Evolutionary conservation across 37 sponge, comb jelly and placozoan genomes (phyloP), one percentile per base, ranked within the genome.

Genomic region (Theonella swinhoei): DNA sequence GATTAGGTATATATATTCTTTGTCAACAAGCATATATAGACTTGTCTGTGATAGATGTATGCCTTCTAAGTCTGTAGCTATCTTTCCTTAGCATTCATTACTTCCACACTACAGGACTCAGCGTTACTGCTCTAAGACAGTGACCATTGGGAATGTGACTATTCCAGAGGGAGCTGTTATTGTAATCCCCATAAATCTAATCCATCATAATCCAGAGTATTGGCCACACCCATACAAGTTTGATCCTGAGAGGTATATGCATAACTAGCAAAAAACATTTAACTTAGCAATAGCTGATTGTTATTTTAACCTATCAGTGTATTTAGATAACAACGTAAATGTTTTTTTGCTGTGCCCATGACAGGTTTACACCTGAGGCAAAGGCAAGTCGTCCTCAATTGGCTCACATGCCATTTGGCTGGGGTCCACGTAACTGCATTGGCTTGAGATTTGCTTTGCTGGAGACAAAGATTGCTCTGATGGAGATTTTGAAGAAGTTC

Each of bases 391-490:
- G 81, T 3, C 80, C 72, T 64, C 89, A 89, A 32, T 58, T 83
- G 39, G 47, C 72, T 28, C 74, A 83, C 80, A 78, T 91, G 65
- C 91, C 95, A 70, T 95, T 95, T 83, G 89, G 92, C 19, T 68
- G 28, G 68, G 95, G 95, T 25, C 92, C 95, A 35, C 70, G 95
- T 0, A 82, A 54, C 69, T 95, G 95, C 42, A 80, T 91, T 85
- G 95, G 95, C 5, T 91, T 86, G 86, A 87, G 79, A 39, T 91
- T 91, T 82, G 91, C 95, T 58, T 70, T 91, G 63, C 42, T 95
- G 72, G 92, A 95, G 69, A 68, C 86, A 24, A 95, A 88, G 78
- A 88, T 88, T 77, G 81, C 89, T 14, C 73, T 92, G 36, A 85
- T 81, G 1, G 73, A 64, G 36, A 64, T 88, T 9, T 59, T 92